Evolutionary conservation across 2,113 vertebrate genomes (phyloP).

Genomic region (Mustela nigripes): DNA sequence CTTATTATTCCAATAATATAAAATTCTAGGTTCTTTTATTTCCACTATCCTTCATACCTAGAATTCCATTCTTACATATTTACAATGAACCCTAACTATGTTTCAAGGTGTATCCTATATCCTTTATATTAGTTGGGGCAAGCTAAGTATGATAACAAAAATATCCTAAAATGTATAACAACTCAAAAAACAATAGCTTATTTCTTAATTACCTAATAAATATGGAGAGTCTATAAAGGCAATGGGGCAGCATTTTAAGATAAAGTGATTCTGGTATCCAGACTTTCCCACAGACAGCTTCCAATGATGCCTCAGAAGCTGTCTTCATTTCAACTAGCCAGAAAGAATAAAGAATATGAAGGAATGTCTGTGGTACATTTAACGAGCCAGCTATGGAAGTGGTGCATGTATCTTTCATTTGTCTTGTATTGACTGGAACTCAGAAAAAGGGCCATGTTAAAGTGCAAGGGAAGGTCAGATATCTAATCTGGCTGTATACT

Average conservation of each 20-base stretch:
- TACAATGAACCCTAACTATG: background rate
- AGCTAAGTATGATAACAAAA: background rate
- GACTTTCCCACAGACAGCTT: background rate
- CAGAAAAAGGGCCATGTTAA: background rate
- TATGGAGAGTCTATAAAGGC: background rate
- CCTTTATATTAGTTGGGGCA: background rate
- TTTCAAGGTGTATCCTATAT: background rate
- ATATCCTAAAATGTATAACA: background rate
- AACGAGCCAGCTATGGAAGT: background rate
- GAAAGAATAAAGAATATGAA: background rate
- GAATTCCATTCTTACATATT: background rate
- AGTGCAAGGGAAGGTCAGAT: background rate
- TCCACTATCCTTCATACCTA: background rate
- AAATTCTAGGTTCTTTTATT: background rate
- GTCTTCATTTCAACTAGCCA: background rate
- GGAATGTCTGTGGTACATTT: background rate
- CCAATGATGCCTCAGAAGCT: background rate
- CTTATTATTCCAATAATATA: background rate
- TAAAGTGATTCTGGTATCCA: background rate
- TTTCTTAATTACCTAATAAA: background rate
- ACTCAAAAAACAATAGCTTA: background rate
- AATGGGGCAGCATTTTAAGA: background rate
- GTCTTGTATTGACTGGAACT: background rate
- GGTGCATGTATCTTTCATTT: background rate
- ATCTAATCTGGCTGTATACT: background rate